Evolutionary conservation across 2,797 vertebrate genomes (phyloP), one percentile per base, ranked within the genome.

Genomic region (Halcyon smyrnensis): DNA sequence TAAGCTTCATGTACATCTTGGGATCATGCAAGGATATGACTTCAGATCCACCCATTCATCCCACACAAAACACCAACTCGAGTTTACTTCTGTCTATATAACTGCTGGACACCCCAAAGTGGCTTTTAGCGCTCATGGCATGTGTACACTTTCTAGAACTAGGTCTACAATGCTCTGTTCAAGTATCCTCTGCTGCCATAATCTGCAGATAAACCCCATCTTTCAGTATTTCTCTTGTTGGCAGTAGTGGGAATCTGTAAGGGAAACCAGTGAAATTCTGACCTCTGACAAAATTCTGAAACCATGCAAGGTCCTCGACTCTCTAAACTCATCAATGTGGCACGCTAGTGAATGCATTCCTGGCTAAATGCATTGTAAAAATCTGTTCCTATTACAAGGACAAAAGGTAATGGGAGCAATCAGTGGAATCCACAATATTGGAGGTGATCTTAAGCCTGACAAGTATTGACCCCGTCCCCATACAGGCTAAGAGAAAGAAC

Each of bases 361-460:
- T 15, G 8, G 34, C 15, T 87, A 89, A 86, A 86, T 25, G 6
- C 12, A 64, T 83, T 88, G 70, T 5, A 6, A 8, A 86, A 89
- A 60, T 60, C 36, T 67, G 19, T 62, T 85, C 60, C 82, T 85
- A 70, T 62, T 77, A 81, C 0, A 7, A 71, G 11, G 51, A 78
- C 25, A 94, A 88, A 88, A 86, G 48, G 74, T 37, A 90, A 84
- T 6, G 7, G 34, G 54, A 95, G 17, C 48, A 76, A 59, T 27
- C 21, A 91, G 63, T 41, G 39, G 43, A 94, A 90, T 92, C 76
- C 48, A 11, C 53, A 78, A 75, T 30, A 63, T 27, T 53, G 13
- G 48, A 92, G 59, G 59, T 45, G 84, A 90, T 78, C 57, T n/a
- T 32, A 53, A 43, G 57, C 2, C 4, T 54, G 53, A 71, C 28